Evolutionary conservation across 2,797 vertebrate species (phyloP).

Genomic region (Syngnathus rostellatus): DNA sequence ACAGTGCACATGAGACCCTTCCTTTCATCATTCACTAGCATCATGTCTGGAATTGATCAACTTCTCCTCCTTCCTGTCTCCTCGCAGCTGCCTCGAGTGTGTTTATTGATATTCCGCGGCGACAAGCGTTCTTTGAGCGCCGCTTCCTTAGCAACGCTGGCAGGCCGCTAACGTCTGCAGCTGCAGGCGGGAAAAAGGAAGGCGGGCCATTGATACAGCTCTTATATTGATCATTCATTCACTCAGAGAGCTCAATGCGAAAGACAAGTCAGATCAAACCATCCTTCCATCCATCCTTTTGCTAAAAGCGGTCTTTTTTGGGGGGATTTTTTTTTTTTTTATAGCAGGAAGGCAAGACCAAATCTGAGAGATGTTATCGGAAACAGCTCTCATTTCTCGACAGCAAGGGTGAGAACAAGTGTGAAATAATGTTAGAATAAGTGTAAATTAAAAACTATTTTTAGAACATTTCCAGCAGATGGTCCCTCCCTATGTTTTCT

Average conservation of each 20-base stretch:
- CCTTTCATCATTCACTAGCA: not conserved
- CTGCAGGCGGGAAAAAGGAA: constrained; percentile 44
- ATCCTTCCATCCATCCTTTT: no score
- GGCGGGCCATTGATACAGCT: constrained; percentile 54
- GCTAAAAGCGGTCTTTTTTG: no score
- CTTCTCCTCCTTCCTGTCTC: not conserved
- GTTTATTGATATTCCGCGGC: constrained; percentile 6
- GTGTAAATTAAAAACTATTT: no score
- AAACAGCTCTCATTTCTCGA: no score
- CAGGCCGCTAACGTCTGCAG: constrained; percentile 49
- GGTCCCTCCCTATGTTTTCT: no score
- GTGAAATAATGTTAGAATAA: no score
- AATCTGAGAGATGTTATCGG: no score
- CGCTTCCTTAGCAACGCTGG: constrained; percentile 63
- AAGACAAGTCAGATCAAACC: not conserved
- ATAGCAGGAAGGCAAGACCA: no score
- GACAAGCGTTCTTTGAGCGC: constrained; percentile 53
- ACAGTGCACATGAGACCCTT: no score
- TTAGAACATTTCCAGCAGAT: no score
- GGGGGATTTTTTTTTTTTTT: no score
- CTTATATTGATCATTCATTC: not conserved
- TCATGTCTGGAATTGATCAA: not conserved
- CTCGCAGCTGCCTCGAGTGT: not conserved
- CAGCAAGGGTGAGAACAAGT: no score
- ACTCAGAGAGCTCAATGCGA: not conserved